These are phyloP conservation scores for Perca schrenkii DNA, from an alignment of 2,113 vertebrate species.

Conservation along the genomic window DNA sequence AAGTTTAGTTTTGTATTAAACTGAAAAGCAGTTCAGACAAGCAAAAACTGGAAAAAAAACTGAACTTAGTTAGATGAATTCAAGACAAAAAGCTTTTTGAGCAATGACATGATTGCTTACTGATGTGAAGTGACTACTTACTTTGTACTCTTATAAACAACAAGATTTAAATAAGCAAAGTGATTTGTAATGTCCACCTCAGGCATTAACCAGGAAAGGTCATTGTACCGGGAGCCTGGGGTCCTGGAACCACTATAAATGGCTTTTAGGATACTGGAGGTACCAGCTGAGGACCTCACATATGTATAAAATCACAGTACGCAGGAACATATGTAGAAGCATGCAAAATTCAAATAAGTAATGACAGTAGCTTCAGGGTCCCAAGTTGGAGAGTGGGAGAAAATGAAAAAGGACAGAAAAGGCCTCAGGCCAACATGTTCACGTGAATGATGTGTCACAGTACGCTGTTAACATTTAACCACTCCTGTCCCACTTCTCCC, in stretches of 20 bases:
- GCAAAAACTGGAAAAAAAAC: no score
- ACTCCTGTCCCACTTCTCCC: slow-evolving; percentile 52
- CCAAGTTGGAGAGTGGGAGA: slow-evolving; percentile 16
- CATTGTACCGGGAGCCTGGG: neutral
- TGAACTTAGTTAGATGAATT: neutral
- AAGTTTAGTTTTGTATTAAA: neutral
- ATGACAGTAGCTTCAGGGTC: slow-evolving; percentile 49
- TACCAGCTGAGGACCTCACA: slow-evolving; percentile 30
- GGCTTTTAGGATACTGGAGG: neutral
- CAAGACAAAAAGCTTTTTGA: neutral
- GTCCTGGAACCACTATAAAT: neutral
- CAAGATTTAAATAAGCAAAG: neutral
- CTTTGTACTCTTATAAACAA: neutral
- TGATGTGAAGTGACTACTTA: neutral
- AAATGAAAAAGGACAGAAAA: slow-evolving; percentile 55
- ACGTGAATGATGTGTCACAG: slow-evolving; percentile 67
- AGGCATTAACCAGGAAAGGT: neutral
- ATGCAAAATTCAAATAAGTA: slow-evolving; percentile 39
- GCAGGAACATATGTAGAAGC: neutral
- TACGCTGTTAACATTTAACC: slow-evolving; percentile 64
- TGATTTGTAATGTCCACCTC: neutral
- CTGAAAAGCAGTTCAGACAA: no score
- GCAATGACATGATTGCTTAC: neutral
- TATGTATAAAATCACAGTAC: slow-evolving; percentile 20
- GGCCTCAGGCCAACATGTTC: slow-evolving; percentile 45